These are phyloP conservation scores for Sardina pilchardus DNA, from an alignment of 2,113 vertebrate genomes.

Conservation along the genomic window DNA sequence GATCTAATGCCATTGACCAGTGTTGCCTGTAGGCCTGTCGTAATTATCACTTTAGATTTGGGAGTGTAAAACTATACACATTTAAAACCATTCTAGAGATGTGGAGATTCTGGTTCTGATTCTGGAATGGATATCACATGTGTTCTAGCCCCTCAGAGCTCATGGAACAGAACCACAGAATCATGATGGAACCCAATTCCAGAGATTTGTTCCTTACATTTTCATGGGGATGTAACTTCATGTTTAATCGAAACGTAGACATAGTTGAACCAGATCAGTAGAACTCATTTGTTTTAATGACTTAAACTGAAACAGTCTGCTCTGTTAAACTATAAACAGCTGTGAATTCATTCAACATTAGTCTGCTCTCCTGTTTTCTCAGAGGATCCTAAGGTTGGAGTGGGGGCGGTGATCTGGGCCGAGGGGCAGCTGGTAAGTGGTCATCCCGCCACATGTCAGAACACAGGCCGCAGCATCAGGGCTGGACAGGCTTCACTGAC, in stretches of 20 bases:
- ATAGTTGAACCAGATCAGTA: background rate
- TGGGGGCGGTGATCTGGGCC: constrained; percentile 94
- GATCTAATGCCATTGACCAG: no score
- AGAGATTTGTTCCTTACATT: no score
- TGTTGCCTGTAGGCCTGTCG: background rate
- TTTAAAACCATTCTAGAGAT: no score
- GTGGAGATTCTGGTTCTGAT: no score
- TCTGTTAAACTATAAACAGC: background rate
- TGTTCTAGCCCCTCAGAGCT: no score
- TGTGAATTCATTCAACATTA: background rate
- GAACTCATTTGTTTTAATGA: background rate
- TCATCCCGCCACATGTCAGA: background rate
- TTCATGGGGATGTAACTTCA: background rate
- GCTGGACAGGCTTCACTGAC: background rate
- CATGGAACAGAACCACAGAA: no score
- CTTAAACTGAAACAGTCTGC: background rate
- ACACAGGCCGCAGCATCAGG: no score
- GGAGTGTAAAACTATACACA: background rate
- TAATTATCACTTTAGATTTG: background rate
- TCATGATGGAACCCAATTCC: no score
- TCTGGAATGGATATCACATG: no score
- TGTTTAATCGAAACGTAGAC: background rate
- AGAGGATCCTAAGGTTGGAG: constrained; percentile 97
- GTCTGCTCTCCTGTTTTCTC: constrained; percentile 55
- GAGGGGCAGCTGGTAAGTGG: constrained; percentile 83